Base-by-base conservation (phyloP, 1,140 invertebrate genomes). In the Habropoda laboriosa region DNA sequence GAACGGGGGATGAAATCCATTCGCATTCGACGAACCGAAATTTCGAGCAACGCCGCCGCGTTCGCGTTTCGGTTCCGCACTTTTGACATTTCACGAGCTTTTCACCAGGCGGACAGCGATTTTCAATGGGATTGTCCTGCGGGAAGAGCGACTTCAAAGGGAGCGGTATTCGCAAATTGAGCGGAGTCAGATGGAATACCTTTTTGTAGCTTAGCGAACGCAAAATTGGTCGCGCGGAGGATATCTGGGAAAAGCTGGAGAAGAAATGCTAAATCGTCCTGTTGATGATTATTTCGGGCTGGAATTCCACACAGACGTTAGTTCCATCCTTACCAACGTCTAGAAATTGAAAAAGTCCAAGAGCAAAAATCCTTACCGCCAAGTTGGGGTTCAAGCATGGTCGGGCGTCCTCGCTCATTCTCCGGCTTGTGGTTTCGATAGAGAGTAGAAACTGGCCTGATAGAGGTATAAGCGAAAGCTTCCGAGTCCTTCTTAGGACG, bases 111-210 rank as follows among this genome's bases (percentile, higher is more conserved):
- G 12, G n/a, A 32, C 38, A 53, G 40, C 40, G 70, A 79, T 79
- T 80, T 75, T 75, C 78, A 80, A 57, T 58, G 60, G 71, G 35
- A 80, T 80, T 66, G 72, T 80, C 35, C 71, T 42, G 61, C 40
- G 51, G 60, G 27, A 75, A 58, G 78, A n/a, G 78, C 42, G 27
- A 58, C 60, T 45, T 80, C 71, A 79, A 79, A 79, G 60, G 51
- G 57, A 64, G n/a, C 32, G 24, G 49, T 55, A 53, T 27, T 40
- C 60, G 24, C 32, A 64, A 80, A 67, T 80, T 45, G 67, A 74
- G 40, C 70, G n/a, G 27, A n/a, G 67, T 58, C 66, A 27, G 38
- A 66, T 21, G 35, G 38, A 42, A 75, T 64, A 53, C 18, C 24
- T 51, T 53, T 73, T 61, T 55, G 32, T 24, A 18, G 35, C 6